Percentiles rank a stretch among this genome's conserved stretches.
These are phyloP conservation scores for Sapayoa aenigma DNA, from an alignment of 2,113 vertebrate genomes.

Conservation along the genomic window DNA sequence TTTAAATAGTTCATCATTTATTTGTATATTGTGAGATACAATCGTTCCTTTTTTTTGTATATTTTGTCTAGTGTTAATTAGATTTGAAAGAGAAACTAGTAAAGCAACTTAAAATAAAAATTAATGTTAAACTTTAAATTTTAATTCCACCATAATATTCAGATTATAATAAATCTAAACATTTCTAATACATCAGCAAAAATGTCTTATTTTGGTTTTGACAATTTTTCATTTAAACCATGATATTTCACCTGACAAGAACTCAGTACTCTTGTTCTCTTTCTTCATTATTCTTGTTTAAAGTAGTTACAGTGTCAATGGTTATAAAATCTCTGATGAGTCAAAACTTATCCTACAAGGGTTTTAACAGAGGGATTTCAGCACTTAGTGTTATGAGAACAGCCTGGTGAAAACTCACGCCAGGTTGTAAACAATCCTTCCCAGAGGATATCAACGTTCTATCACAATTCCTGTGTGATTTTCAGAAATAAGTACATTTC, in stretches of 20 bases:
- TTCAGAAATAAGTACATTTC: background rate
- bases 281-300: background rate
- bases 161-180: background rate
- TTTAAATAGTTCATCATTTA: background rate
- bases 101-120: background rate
- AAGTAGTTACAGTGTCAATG: background rate
- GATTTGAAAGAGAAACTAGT: background rate
- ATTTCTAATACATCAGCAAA: background rate
- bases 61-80: background rate
- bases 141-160: background rate
- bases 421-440: conserved; percentile 22
- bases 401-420: background rate
- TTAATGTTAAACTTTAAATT: background rate
- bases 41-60: background rate
- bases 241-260: background rate
- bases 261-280: background rate
- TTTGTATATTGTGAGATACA: background rate
- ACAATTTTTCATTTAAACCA: background rate
- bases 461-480: background rate
- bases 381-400: background rate
- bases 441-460: background rate
- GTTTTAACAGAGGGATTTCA: background rate
- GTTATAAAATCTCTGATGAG: background rate
- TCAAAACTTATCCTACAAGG: background rate
- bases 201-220: background rate